Evolutionary conservation across 2,888 invertebrate genomes (phyloP).

Genomic region (Eupithecia exiguata): DNA sequence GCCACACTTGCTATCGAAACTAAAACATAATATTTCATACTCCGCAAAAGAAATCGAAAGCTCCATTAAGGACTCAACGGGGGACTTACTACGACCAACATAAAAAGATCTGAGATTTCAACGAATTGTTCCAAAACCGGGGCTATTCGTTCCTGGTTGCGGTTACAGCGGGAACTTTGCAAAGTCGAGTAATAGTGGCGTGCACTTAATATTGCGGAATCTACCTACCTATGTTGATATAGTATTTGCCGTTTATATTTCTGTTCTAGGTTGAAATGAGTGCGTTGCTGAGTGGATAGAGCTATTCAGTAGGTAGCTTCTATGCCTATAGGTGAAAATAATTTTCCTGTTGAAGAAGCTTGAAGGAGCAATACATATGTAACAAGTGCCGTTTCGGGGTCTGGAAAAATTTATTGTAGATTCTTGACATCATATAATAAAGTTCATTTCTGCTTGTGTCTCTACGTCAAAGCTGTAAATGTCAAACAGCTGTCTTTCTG

Average conservation of each 20-base stretch:
- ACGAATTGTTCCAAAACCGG: background rate
- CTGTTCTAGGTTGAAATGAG: slow-evolving; percentile 8
- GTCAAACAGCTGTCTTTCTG: too few species aligned
- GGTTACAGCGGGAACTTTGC: slow-evolving; percentile 37
- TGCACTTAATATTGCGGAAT: slow-evolving; percentile 44
- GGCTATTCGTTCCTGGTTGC: slow-evolving; percentile 31
- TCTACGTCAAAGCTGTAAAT: too few species aligned
- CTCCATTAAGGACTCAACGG: slow-evolving; percentile 45
- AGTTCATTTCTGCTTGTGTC: too few species aligned
- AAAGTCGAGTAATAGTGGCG: slow-evolving; percentile 41
- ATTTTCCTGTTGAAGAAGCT: background rate
- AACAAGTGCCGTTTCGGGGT: too few species aligned
- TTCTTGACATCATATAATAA: too few species aligned
- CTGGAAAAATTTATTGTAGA: too few species aligned
- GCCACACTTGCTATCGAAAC: slow-evolving; percentile 26
- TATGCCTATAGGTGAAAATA: background rate
- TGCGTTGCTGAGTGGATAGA: slow-evolving; percentile 6
- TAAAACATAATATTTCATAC: slow-evolving; percentile 58
- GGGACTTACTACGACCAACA: slow-evolving; percentile 36
- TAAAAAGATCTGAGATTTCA: slow-evolving; percentile 14
- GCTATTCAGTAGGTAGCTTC: background rate
- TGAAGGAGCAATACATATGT: too few species aligned
- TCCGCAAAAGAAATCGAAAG: slow-evolving; percentile 55
- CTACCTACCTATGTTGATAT: slow-evolving; percentile 31
- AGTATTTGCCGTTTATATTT: slow-evolving; percentile 33